These are phyloP conservation scores for Diachasma alloeum DNA, from an alignment of 1,140 invertebrate genomes.

Conservation along the genomic window DNA sequence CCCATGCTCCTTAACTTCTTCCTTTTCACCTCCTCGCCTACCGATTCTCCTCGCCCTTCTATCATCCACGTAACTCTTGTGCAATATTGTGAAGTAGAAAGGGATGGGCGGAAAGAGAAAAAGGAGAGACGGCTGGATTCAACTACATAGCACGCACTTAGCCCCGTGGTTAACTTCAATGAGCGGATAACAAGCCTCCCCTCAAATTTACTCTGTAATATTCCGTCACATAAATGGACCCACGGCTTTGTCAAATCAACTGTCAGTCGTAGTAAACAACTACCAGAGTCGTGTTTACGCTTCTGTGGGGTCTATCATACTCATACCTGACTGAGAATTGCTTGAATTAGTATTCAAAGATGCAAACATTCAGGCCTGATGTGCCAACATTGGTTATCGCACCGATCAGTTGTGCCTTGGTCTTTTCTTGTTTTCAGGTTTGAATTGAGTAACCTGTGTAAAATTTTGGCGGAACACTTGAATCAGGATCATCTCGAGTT, in stretches of 20 bases:
- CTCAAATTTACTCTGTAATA: constrained; percentile 59
- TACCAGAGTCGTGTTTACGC: neutral
- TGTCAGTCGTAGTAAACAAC: constrained; percentile 48
- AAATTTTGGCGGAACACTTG: too few relatives aligned
- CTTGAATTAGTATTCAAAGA: too few relatives aligned
- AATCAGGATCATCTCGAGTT: too few relatives aligned
- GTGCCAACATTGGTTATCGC: too few relatives aligned
- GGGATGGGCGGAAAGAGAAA: neutral
- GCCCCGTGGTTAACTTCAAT: constrained; percentile 66
- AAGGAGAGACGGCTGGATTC: neutral
- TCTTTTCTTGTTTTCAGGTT: too few relatives aligned
- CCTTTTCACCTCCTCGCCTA: constrained; percentile 20
- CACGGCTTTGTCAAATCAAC: constrained; percentile 65
- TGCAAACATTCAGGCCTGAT: too few relatives aligned
- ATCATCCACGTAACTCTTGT: constrained; percentile 20
- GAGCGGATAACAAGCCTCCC: constrained; percentile 65
- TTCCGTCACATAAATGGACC: constrained; percentile 62
- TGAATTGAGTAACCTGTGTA: too few relatives aligned
- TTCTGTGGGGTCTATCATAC: too few relatives aligned
- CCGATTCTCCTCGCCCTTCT: constrained; percentile 1
- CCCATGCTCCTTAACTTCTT: constrained; percentile 13
- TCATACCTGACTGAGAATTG: too few relatives aligned
- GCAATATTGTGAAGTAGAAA: neutral
- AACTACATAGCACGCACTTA: constrained; percentile 52
- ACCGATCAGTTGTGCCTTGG: too few relatives aligned